These are phyloP conservation scores for Amphilophus citrinellus DNA, from an alignment of 2,113 vertebrate genomes.

Conservation along the genomic window DNA sequence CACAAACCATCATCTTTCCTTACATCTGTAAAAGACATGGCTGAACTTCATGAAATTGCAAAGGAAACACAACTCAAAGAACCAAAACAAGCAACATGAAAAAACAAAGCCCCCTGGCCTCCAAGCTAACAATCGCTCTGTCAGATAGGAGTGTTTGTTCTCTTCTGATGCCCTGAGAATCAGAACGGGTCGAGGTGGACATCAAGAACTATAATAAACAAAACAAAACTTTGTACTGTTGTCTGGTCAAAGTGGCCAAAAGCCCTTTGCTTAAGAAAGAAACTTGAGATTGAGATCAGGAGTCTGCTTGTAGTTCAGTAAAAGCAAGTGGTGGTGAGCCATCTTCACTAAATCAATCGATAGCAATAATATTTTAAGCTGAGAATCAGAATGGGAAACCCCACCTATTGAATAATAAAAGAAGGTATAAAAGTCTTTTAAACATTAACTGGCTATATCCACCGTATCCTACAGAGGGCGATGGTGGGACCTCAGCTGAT, in stretches of 20 bases:
- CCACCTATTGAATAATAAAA: slow-evolving; percentile 6
- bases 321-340: background rate
- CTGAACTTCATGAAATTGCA: background rate
- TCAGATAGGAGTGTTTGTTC: background rate
- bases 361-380: slow-evolving; percentile 10
- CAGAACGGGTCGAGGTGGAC: background rate
- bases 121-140: background rate
- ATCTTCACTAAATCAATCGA: slow-evolving; percentile 8
- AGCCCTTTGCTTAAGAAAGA: background rate
- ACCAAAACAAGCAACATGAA: background rate
- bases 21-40: background rate
- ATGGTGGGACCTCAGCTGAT: background rate
- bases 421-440: background rate
- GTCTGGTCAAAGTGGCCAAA: slow-evolving; percentile 3
- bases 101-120: background rate
- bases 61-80: background rate
- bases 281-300: background rate
- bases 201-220: background rate
- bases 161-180: background rate
- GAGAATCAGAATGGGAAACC: background rate
- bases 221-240: background rate
- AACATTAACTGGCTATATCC: background rate
- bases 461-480: background rate
- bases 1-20: background rate
- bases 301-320: background rate